These are phyloP conservation scores for Pipa parva DNA, from an alignment of 2,113 vertebrate genomes.

Conservation along the genomic window DNA sequence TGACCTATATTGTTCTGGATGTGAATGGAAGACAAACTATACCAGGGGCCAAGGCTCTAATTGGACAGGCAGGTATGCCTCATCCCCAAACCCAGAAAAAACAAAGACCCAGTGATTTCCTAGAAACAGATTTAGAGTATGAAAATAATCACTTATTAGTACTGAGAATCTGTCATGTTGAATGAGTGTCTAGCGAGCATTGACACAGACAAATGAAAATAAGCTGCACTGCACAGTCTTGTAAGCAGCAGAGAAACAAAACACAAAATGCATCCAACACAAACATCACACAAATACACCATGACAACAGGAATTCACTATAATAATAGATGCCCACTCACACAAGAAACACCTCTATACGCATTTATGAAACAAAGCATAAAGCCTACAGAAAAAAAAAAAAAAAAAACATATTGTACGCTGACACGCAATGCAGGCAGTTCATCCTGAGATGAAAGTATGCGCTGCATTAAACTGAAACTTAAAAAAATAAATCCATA, in stretches of 20 bases:
- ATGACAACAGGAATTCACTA: too few species aligned
- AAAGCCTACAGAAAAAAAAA: too few species aligned
- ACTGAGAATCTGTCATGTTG: not conserved
- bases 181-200: conserved; percentile 10
- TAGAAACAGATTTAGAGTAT: conserved; percentile 24
- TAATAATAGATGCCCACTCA: too few species aligned
- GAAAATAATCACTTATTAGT: conserved; percentile 30
- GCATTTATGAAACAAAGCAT: too few species aligned
- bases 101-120: conserved; percentile 25
- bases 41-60: not conserved
- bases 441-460: conserved; percentile 5
- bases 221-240: not conserved
- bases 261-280: too few species aligned
- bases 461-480: too few species aligned
- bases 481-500: too few species aligned
- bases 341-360: too few species aligned
- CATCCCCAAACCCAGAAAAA: conserved; percentile 8
- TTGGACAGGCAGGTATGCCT: not conserved
- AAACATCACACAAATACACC: too few species aligned
- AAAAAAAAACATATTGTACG: too few species aligned
- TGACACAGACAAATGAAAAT: not conserved
- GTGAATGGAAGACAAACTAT: not conserved
- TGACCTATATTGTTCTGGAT: not conserved
- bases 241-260: not conserved
- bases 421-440: conserved; percentile 13